Evolutionary conservation across 2,888 invertebrate genomes (phyloP), one percentile per base, ranked within the genome.

Genomic region (Onchidella celtica): DNA sequence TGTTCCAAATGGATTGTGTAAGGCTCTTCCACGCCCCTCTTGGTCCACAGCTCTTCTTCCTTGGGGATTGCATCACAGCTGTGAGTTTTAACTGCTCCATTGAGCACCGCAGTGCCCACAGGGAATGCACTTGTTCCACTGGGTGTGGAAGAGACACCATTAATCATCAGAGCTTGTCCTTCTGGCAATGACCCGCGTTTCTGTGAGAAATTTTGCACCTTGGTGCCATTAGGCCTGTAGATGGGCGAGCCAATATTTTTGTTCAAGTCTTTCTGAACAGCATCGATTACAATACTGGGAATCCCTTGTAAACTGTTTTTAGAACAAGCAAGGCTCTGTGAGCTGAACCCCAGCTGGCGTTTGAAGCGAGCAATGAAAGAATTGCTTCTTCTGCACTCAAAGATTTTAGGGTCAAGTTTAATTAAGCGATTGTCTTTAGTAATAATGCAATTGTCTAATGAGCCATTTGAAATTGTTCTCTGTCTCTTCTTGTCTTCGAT

Each of bases 361-460:
- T 89, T 90, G 61, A 90, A 86, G 75, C 87, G 85, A 32, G 89
- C 89, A 27, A 90, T 87, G 76, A 89, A 88, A 0, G 90, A 89
- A 66, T 86, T 87, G 82, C 88, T 89, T 59, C 89, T 88, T 27
- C 87, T 85, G 55, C 86, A 79, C 68, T 90, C 89, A 38, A 89
- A 87, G 21, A 87, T 76, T 61, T 87, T 87, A 0, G 84, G 85
- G 70, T 91, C 91, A 21, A 91, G 86, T 78, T 90, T 90, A 75
- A 92, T 90, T 61, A 92, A 85, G 66, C 88, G 85, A 84, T 93
- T 93, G 85, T 92, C 92, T 77, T 86, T 90, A 0, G 93, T 93
- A 57, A 93, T 93, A 79, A 93, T 89, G 84, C 90, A 91, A 76
- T 92, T 92, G 80, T 93, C 92, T 24, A 92, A 85, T 4, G 92